Conservation (phyloP, 1,140 invertebrate genomes). For the Drosophila serrata region DNA sequence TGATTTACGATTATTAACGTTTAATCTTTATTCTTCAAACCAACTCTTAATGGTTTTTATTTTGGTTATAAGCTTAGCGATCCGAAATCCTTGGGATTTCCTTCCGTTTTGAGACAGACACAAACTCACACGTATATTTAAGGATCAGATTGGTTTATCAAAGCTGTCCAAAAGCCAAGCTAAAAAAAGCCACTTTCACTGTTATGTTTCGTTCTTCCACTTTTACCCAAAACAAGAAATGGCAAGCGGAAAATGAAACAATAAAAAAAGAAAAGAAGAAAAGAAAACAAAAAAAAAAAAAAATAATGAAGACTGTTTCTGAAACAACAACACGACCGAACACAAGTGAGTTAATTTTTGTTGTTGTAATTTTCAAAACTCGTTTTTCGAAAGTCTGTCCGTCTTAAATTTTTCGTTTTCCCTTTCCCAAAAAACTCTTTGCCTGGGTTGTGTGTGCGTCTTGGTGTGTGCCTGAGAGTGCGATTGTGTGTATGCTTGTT, state of each 20-base stretch:
- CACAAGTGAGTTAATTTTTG: constrained; percentile 5
- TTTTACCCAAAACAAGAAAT: constrained; percentile 3
- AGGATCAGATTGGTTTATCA: constrained; percentile 23
- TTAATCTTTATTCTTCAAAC: not conserved
- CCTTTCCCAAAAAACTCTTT: not conserved
- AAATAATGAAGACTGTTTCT: constrained; percentile 69
- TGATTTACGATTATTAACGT: not conserved
- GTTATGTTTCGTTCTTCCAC: constrained; percentile 60
- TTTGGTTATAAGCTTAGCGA: constrained; percentile 7
- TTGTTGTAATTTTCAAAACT: constrained; percentile 20
- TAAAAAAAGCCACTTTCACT: constrained; percentile 54
- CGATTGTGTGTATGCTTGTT: constrained; percentile 24
- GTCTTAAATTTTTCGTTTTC: not conserved
- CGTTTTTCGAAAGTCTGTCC: constrained; percentile 21
- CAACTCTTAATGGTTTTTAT: not conserved
- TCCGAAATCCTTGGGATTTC: constrained; percentile 10
- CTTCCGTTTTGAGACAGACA: constrained; percentile 20
- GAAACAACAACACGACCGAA: constrained; percentile 33
- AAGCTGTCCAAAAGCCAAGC: constrained; percentile 39
- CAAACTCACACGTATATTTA: constrained; percentile 1
- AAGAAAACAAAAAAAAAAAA: not conserved
- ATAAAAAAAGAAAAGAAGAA: constrained; percentile 33
- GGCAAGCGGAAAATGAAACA: constrained; percentile 48
- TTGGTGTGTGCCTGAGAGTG: constrained; percentile 29
- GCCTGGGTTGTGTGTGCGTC: constrained; percentile 24